A percentile compares a stretch with the other conserved stretches of the same genome.
Evolutionary conservation across 1,140 invertebrate genomes (phyloP).

Genomic region (Agraylea sexmaculata): DNA sequence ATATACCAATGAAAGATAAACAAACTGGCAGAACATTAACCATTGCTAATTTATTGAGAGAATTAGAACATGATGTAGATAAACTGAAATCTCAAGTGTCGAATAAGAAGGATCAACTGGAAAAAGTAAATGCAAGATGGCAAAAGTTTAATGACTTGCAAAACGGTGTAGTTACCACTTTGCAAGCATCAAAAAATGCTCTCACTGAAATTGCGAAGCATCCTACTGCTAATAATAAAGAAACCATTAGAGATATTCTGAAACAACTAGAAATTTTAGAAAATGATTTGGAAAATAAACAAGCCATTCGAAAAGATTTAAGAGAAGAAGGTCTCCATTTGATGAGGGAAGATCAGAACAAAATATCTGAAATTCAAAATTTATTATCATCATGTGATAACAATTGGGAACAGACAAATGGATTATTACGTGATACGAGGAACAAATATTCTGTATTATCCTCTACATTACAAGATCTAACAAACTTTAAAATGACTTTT

Average conservation of each 20-base stretch:
- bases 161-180: slow-evolving; percentile 48
- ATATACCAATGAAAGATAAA: slow-evolving; percentile 54
- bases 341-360: slow-evolving; percentile 69
- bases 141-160: slow-evolving; percentile 55
- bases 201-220: slow-evolving; percentile 42
- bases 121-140: slow-evolving; percentile 57
- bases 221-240: slow-evolving; percentile 46
- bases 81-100: slow-evolving; percentile 50
- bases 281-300: slow-evolving; percentile 34
- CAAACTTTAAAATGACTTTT: slow-evolving; percentile 56
- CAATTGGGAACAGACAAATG: slow-evolving; percentile 67
- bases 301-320: slow-evolving; percentile 34
- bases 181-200: slow-evolving; percentile 45
- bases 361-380: slow-evolving; percentile 66
- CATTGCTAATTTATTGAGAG: slow-evolving; percentile 53
- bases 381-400: slow-evolving; percentile 60
- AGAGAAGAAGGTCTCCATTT: slow-evolving; percentile 58
- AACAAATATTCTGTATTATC: slow-evolving; percentile 61
- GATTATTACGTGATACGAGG: slow-evolving; percentile 59
- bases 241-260: slow-evolving; percentile 45
- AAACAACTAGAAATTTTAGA: slow-evolving; percentile 39
- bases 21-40: slow-evolving; percentile 53
- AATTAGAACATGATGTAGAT: slow-evolving; percentile 56
- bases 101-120: slow-evolving; percentile 50
- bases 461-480: slow-evolving; percentile 61